Conservation (phyloP, 2,797 vertebrate species). For the Mormyrops attenuatus region DNA sequence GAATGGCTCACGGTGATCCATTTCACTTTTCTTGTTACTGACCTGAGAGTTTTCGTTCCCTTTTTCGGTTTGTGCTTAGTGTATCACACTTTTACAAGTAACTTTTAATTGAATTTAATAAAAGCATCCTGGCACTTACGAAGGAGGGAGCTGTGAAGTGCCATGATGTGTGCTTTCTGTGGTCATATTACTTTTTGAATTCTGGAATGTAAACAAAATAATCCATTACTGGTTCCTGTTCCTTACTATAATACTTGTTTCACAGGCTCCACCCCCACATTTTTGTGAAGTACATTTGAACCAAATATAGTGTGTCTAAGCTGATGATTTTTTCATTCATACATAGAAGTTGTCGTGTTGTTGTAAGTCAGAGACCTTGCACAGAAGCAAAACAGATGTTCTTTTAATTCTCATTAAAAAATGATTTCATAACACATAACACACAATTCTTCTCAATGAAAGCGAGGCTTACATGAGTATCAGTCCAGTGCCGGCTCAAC, state of each 20-base stretch:
- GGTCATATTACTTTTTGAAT: background rate
- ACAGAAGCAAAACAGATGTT: background rate
- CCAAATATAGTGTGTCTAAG: slow-evolving; percentile 20
- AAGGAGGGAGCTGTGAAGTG: background rate
- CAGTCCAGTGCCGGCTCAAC: background rate
- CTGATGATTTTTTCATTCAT: slow-evolving; percentile 13
- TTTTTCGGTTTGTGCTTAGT: background rate
- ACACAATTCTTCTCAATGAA: slow-evolving; percentile 49
- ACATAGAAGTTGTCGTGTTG: background rate
- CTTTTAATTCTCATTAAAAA: background rate
- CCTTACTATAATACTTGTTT: background rate
- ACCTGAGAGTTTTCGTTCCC: background rate
- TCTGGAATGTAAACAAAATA: background rate
- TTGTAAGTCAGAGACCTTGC: background rate
- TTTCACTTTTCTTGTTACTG: background rate
- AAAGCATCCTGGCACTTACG: background rate
- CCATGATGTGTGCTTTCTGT: background rate
- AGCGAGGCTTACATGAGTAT: background rate
- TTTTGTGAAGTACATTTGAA: slow-evolving; percentile 16
- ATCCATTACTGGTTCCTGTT: background rate
- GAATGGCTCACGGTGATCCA: background rate
- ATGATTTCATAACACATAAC: slow-evolving; percentile 46
- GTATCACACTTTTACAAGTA: background rate
- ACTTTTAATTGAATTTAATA: background rate
- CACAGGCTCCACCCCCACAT: background rate